Evolutionary conservation across 2,113 vertebrate species (phyloP).

Genomic region (Rhabdornis inornatus): DNA sequence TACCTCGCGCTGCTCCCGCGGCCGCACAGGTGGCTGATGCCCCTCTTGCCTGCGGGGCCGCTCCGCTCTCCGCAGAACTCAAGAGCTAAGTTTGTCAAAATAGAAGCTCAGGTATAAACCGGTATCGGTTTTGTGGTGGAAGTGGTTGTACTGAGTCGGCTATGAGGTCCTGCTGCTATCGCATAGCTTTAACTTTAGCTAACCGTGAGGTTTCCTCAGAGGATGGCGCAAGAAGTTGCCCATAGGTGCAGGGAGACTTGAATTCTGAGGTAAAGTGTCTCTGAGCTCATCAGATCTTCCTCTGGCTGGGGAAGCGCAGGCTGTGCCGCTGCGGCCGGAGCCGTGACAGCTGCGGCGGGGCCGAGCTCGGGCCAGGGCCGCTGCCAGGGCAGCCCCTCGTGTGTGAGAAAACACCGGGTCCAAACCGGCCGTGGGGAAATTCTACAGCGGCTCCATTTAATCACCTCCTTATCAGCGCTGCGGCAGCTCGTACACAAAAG

Average conservation of each 20-base stretch:
- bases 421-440: not conserved
- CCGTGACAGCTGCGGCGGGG: accelerated
- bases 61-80: not conserved
- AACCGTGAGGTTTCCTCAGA: not conserved
- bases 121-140: not conserved
- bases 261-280: not conserved
- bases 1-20: not conserved
- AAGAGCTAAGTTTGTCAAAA: not conserved
- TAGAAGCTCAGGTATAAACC: not conserved
- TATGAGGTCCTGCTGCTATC: not conserved
- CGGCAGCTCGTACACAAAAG: accelerated
- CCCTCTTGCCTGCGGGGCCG: not conserved
- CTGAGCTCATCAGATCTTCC: too few relatives aligned
- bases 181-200: not conserved
- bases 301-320: accelerated
- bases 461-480: not conserved
- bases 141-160: not conserved
- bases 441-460: not conserved
- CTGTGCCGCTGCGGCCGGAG: not conserved
- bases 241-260: accelerated
- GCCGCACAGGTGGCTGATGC: not conserved
- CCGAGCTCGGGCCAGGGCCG: accelerated
- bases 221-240: not conserved
- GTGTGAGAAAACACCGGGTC: accelerated
- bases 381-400: accelerated